These are phyloP conservation scores for Sapajus apella DNA, from an alignment of 2,113 vertebrate genomes.

Conservation along the genomic window DNA sequence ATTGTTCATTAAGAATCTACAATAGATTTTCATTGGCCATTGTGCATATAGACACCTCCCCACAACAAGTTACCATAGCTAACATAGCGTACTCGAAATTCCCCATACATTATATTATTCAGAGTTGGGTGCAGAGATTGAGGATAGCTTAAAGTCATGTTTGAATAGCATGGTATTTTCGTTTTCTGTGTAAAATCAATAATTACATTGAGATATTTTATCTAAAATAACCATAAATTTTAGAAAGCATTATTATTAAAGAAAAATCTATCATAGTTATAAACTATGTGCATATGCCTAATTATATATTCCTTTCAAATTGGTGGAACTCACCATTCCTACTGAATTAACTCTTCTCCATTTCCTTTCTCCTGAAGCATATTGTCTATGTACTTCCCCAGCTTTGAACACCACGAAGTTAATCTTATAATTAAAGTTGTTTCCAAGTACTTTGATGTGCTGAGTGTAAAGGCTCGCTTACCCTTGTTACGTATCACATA, in stretches of 20 bases:
- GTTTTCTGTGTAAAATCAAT: not conserved
- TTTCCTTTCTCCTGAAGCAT: not conserved
- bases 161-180: not conserved
- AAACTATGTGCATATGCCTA: not conserved
- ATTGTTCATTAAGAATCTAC: not conserved
- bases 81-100: not conserved
- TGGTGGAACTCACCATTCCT: not conserved
- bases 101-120: not conserved
- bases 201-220: not conserved
- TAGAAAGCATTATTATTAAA: not conserved
- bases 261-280: not conserved
- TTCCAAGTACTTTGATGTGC: not conserved
- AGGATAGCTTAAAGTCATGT: not conserved
- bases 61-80: too few relatives aligned
- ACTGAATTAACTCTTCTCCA: not conserved
- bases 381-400: not conserved
- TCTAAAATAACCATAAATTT: not conserved
- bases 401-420: not conserved
- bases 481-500: not conserved
- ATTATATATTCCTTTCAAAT: not conserved
- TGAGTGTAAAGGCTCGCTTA: not conserved
- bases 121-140: not conserved
- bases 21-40: not conserved
- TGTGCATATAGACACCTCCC: not conserved
- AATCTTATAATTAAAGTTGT: not conserved